These are phyloP conservation scores for Balaeniceps rex DNA, from an alignment of 2,113 vertebrate species.

Conservation along the genomic window DNA sequence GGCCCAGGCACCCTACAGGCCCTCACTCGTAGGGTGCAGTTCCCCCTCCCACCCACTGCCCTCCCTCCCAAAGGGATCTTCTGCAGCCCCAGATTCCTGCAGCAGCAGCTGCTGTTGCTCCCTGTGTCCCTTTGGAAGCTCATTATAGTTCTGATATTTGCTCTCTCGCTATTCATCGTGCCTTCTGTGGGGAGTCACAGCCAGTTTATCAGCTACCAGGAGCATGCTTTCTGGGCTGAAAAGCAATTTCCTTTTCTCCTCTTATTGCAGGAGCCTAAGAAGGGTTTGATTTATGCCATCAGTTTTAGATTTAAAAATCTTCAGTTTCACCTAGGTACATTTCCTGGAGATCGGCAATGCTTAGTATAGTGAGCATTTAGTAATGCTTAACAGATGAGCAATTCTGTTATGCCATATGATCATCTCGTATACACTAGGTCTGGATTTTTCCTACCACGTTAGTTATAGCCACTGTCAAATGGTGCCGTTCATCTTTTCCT, in stretches of 20 bases:
- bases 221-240: constrained; percentile 32
- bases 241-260: constrained; percentile 63
- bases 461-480: neutral
- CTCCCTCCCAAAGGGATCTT: neutral
- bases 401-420: constrained; percentile 6
- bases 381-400: constrained; percentile 50
- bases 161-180: neutral
- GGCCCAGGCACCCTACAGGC: neutral
- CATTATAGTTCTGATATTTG: neutral
- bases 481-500: neutral
- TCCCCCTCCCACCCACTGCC: neutral
- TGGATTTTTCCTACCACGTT: neutral
- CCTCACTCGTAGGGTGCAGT: neutral
- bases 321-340: constrained; percentile 54
- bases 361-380: constrained; percentile 9
- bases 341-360: constrained; percentile 48
- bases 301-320: constrained; percentile 58
- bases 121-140: neutral
- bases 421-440: neutral
- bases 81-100: neutral
- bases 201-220: constrained; percentile 42
- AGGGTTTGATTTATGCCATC: constrained; percentile 45
- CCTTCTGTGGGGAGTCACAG: neutral
- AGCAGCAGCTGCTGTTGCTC: neutral
- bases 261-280: constrained; percentile 27